Percentiles rank a stretch among this genome's conserved stretches.
These are phyloP conservation scores for Oncorhynchus mykiss DNA, from an alignment of 2,113 vertebrate species.

Conservation along the genomic window DNA sequence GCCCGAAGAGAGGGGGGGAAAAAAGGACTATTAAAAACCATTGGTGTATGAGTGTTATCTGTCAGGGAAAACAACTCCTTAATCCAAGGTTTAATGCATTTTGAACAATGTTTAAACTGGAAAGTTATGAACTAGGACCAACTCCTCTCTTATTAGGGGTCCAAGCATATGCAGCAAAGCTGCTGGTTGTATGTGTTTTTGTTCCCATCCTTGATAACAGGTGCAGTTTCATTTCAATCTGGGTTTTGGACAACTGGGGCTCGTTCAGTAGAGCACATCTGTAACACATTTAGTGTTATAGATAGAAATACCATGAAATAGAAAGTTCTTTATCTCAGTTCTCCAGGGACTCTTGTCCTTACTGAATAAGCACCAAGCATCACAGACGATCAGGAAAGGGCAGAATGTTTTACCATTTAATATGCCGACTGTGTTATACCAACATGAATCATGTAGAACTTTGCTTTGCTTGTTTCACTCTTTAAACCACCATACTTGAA, in stretches of 20 bases:
- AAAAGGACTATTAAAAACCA: background rate
- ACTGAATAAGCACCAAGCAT: too few species aligned
- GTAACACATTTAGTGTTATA: background rate
- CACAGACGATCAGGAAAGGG: too few species aligned
- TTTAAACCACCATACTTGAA: background rate
- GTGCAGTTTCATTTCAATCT: too few species aligned
- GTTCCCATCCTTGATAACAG: background rate
- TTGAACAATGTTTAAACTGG: background rate
- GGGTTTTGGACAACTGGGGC: too few species aligned
- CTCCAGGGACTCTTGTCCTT: too few species aligned
- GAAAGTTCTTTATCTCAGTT: too few species aligned
- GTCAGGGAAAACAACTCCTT: background rate
- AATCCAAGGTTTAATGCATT: background rate
- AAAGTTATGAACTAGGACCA: slow-evolving; percentile 11
- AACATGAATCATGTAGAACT: too few species aligned
- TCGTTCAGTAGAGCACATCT: too few species aligned
- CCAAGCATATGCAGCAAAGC: background rate
- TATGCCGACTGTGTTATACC: background rate
- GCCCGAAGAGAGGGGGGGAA: background rate
- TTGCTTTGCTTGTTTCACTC: background rate
- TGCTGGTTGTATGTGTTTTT: background rate
- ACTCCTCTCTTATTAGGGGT: background rate
- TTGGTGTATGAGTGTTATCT: background rate
- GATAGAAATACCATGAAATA: too few species aligned
- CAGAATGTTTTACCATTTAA: too few species aligned